phyloP scores from a whole-genome alignment of 2,113 vertebrate genomes.

The Papio anubis region DNA sequence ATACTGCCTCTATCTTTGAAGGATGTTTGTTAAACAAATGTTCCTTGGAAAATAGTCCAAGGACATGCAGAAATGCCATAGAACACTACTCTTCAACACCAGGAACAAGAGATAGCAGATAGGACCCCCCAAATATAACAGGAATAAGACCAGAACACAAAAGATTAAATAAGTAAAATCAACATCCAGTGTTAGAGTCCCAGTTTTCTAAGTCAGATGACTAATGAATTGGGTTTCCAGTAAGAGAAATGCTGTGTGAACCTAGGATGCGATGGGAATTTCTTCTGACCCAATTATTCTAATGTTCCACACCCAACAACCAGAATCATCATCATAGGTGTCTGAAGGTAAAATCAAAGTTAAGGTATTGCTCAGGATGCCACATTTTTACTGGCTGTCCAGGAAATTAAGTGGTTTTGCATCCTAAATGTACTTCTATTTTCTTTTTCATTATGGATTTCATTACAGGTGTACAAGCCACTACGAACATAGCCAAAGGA shows the following conservation, averaged over 20 bases:
- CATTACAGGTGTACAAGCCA: conserved; percentile 40
- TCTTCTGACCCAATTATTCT: background rate
- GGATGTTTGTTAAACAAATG: background rate
- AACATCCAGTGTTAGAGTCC: background rate
- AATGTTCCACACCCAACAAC: background rate
- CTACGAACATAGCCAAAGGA: conserved; percentile 58
- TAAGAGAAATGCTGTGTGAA: background rate
- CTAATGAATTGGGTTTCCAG: background rate
- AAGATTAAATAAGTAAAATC: background rate
- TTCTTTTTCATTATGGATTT: conserved; percentile 49
- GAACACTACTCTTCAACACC: background rate
- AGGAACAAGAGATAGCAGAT: background rate
- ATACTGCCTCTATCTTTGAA: background rate
- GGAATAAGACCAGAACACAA: background rate
- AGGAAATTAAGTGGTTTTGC: conserved; percentile 1
- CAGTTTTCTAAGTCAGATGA: background rate
- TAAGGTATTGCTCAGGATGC: background rate
- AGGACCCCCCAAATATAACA: background rate
- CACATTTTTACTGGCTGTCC: background rate
- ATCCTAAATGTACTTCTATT: conserved; percentile 47
- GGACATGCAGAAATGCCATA: background rate
- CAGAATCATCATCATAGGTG: background rate
- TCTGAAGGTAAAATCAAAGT: conserved; percentile 34
- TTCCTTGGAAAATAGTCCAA: background rate
- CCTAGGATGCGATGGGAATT: background rate